Evolutionary conservation across 2,888 invertebrate species (phyloP).

Genomic region (Melikaiella ostensackeni): DNA sequence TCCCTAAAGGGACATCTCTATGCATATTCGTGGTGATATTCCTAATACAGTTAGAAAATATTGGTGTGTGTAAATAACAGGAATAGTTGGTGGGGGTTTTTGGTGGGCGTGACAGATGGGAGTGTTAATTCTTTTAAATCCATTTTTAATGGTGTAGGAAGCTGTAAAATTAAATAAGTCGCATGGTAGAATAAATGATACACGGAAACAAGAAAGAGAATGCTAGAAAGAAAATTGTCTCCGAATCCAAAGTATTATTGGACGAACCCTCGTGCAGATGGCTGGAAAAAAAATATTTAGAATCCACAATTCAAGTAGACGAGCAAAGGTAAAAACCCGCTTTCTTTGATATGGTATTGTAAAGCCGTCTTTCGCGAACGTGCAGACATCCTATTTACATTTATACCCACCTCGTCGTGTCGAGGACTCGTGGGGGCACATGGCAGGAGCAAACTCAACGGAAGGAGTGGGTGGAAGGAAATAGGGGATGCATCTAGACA

Average conservation of each 20-base stretch:
- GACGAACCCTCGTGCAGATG: conserved; percentile 40
- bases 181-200: not conserved
- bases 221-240: not conserved
- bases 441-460: conserved; percentile 46
- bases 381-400: conserved; percentile 73
- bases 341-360: conserved; percentile 68
- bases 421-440: conserved; percentile 56
- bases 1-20: too few relatives aligned
- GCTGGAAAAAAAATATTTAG: conserved; percentile 48
- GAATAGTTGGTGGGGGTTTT: too few relatives aligned
- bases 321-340: conserved; percentile 55
- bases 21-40: too few relatives aligned
- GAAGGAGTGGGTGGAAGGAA: conserved; percentile 49
- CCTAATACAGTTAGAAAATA: too few relatives aligned
- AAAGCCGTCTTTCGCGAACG: conserved; percentile 67
- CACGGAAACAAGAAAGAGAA: not conserved
- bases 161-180: not conserved
- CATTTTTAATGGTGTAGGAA: too few relatives aligned
- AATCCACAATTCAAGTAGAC: conserved; percentile 40
- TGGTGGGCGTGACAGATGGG: too few relatives aligned
- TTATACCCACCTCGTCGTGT: conserved; percentile 67
- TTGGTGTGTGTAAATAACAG: too few relatives aligned
- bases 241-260: conserved; percentile 21
- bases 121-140: too few relatives aligned
- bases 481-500: conserved; percentile 69